Evolutionary conservation across 1,140 invertebrate species (phyloP).

Genomic region (Palaemon carinicauda): DNA sequence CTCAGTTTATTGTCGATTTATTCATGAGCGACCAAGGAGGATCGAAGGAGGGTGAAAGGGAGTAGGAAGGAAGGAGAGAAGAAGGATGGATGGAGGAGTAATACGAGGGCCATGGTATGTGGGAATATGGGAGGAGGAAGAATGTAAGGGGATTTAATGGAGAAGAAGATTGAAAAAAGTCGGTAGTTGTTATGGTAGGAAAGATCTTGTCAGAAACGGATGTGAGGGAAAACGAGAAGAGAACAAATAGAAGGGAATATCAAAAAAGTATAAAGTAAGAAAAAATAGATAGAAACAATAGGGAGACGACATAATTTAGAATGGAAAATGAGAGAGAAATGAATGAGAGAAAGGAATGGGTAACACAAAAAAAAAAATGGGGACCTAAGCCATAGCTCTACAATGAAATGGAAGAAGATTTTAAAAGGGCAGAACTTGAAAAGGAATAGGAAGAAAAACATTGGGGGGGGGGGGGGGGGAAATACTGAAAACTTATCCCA

Average conservation of each 20-base stretch:
- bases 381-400: neutral
- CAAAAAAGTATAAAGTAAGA: neutral
- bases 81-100: neutral
- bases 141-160: neutral
- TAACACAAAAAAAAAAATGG: neutral
- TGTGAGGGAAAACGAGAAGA: neutral
- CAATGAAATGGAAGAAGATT: neutral
- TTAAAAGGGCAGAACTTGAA: neutral
- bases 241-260: neutral
- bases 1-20: conserved; percentile 49
- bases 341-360: neutral
- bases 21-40: conserved; percentile 18
- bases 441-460: neutral
- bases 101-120: no score
- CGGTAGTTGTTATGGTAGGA: neutral
- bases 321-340: neutral
- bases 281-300: neutral
- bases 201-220: neutral
- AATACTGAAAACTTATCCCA: neutral
- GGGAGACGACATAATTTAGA: neutral
- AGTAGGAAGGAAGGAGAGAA: neutral
- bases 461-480: neutral
- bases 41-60: neutral
- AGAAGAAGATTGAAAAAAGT: no score
- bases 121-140: neutral